These are phyloP conservation scores for Heliothis subflexa DNA, from an alignment of 1,140 invertebrate species.

Conservation along the genomic window DNA sequence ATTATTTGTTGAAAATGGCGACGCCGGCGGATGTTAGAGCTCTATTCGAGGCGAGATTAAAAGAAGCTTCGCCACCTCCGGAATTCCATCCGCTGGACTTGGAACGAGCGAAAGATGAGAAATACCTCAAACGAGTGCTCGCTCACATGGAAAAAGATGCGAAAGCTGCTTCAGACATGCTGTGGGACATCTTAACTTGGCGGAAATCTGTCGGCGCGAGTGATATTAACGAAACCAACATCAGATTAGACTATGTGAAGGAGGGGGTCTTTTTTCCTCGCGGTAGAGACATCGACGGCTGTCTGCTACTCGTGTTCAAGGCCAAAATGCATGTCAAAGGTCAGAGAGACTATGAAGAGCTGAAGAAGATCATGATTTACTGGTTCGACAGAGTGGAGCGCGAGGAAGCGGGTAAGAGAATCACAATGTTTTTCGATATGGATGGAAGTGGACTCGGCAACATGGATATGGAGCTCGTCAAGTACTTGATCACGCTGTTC, in stretches of 20 bases:
- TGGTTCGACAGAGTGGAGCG: constrained; percentile 95
- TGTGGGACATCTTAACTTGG: constrained; percentile 94
- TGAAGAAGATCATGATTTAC: constrained; percentile 94
- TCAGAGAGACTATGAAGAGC: constrained; percentile 89
- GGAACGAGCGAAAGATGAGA: constrained; percentile 79
- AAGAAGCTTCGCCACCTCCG: constrained; percentile 61
- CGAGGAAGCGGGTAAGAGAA: constrained; percentile 91
- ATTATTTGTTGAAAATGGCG: constrained; percentile 60
- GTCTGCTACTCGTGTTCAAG: constrained; percentile 91
- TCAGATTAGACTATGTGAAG: constrained; percentile 91
- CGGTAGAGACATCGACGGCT: constrained; percentile 93
- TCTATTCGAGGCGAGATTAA: constrained; percentile 69
- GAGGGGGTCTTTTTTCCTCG: constrained; percentile 92
- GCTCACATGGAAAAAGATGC: constrained; percentile 72
- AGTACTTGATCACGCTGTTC: constrained; percentile 94
- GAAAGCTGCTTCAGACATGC: constrained; percentile 89
- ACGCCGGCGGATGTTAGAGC: constrained; percentile 67
- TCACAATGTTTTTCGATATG: constrained; percentile 97
- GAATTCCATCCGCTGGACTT: constrained; percentile 77
- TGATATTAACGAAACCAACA: constrained; percentile 90
- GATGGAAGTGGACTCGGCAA: constrained; percentile 93
- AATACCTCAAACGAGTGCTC: constrained; percentile 75
- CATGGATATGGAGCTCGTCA: constrained; percentile 95
- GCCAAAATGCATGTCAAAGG: constrained; percentile 93
- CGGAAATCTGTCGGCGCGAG: constrained; percentile 93